Evolutionary conservation across 2,113 vertebrate genomes (phyloP).

Genomic region (Catharus minimus): DNA sequence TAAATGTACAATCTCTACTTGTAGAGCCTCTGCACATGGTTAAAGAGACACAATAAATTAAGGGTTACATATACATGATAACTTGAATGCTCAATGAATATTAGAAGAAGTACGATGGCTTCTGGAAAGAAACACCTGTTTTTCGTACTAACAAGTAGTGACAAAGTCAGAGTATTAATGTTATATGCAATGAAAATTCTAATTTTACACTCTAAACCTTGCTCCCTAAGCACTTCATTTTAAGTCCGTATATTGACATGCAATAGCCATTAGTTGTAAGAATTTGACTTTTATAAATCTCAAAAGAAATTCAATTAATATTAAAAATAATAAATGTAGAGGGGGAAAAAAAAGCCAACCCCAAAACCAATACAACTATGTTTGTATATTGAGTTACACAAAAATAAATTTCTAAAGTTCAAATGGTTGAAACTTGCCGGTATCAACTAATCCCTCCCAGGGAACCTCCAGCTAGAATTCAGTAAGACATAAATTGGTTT

Average conservation of each 20-base stretch:
- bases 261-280: background rate
- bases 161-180: background rate
- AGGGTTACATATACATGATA: background rate
- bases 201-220: background rate
- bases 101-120: background rate
- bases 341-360: accelerated
- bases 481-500: background rate
- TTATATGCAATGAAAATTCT: background rate
- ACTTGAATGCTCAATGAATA: background rate
- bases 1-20: background rate
- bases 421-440: background rate
- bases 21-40: background rate
- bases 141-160: background rate
- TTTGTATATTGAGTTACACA: background rate
- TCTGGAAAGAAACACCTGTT: accelerated
- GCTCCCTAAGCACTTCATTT: background rate
- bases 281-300: background rate
- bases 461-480: background rate
- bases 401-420: background rate
- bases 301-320: background rate
- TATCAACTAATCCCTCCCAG: background rate
- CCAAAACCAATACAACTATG: background rate
- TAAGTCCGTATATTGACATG: background rate
- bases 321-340: background rate
- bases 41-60: background rate